Percentiles rank a stretch among this genome's conserved stretches.
These are phyloP conservation scores for Cephus runcator DNA, from an alignment of 2,888 invertebrate genomes.

Conservation along the genomic window DNA sequence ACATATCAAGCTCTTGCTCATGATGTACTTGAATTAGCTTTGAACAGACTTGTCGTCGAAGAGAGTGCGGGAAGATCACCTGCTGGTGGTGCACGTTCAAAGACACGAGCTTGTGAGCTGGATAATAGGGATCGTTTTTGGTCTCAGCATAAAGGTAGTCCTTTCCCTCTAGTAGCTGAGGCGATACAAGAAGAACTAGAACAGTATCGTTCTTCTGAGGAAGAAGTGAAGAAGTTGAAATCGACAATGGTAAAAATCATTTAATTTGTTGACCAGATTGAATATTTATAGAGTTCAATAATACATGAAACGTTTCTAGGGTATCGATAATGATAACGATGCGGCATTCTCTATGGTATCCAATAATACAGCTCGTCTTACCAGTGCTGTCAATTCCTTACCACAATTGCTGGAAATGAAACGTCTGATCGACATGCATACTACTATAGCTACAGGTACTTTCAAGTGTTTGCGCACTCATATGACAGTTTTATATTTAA, in stretches of 20 bases:
- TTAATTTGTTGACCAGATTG: background rate
- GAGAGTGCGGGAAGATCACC: conserved; percentile 70
- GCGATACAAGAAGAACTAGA: conserved; percentile 98
- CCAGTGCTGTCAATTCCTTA: conserved; percentile 94
- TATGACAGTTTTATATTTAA: background rate
- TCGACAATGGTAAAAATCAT: conserved; percentile 78
- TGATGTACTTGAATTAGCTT: conserved; percentile 91
- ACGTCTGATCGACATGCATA: conserved; percentile 97
- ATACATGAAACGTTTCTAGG: conserved; percentile 60
- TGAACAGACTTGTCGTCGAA: conserved; percentile 83
- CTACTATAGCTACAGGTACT: conserved; percentile 92
- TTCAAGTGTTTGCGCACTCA: background rate
- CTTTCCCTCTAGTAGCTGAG: conserved; percentile 95
- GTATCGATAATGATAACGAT: conserved; percentile 89
- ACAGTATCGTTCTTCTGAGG: conserved; percentile 92
- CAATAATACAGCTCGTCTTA: conserved; percentile 92
- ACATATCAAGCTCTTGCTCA: conserved; percentile 98
- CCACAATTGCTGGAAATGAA: conserved; percentile 98
- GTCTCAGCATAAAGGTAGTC: conserved; percentile 92
- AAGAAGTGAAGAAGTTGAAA: conserved; percentile 95
- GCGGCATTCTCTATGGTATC: conserved; percentile 87
- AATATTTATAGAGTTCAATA: background rate
- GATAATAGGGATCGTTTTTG: conserved; percentile 92
- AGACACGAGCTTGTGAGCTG: conserved; percentile 90
- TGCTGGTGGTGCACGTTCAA: conserved; percentile 75